Conservation (phyloP, 2,113 vertebrate species). For the Carassius auratus region DNA sequence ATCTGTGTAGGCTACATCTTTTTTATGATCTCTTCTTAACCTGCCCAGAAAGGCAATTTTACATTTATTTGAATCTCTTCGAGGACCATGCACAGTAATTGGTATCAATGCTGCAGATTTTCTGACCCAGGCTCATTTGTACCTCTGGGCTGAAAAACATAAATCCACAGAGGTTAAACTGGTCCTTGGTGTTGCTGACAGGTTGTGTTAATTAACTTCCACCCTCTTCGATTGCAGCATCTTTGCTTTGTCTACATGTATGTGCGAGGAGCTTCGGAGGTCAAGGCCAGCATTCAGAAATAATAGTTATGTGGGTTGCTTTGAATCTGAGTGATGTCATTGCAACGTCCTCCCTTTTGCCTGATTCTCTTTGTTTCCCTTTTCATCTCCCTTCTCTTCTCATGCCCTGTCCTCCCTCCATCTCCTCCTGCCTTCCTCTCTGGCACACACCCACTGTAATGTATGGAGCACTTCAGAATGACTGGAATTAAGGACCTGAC, state of each 20-base stretch:
- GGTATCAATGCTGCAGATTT: not conserved
- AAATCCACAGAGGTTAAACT: not conserved
- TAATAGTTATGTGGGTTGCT: constrained; percentile 16
- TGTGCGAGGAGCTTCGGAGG: not conserved
- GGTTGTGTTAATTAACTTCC: constrained; percentile 18
- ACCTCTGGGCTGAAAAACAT: not conserved
- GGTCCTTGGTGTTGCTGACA: constrained; percentile 23
- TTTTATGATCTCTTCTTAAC: not conserved
- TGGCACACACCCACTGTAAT: constrained; percentile 5
- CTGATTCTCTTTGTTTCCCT: constrained; percentile 19
- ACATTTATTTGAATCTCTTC: constrained; percentile 10
- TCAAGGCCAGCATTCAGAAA: not conserved
- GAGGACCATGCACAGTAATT: not conserved
- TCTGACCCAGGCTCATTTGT: constrained; percentile 14
- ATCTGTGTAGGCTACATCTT: not conserved
- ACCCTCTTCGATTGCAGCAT: not conserved
- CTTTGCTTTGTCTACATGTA: not conserved
- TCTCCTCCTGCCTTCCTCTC: constrained; percentile 28
- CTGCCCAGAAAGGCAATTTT: not conserved
- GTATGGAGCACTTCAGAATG: constrained; percentile 17
- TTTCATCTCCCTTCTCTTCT: not conserved
- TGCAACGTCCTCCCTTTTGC: constrained; percentile 14
- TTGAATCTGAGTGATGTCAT: constrained; percentile 31
- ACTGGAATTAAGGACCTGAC: constrained; percentile 42
- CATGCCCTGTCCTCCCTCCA: constrained; percentile 27